phyloP scores from a whole-genome alignment of 2,888 invertebrate genomes.

The Caenorhabditis japonica region DNA sequence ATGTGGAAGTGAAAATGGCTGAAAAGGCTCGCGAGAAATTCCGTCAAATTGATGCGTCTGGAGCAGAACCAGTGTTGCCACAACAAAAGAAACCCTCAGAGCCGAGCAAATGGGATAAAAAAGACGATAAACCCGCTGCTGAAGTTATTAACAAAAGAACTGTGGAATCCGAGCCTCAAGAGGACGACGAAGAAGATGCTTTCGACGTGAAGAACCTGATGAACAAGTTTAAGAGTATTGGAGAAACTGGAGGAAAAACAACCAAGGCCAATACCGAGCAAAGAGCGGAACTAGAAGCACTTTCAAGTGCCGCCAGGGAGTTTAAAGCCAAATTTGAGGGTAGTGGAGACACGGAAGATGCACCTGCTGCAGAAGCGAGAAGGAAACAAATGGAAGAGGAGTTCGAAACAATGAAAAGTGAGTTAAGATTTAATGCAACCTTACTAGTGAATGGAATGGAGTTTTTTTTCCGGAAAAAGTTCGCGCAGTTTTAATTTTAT shows the following conservation, averaged over 20 bases:
- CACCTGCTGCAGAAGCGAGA: slow-evolving; percentile 77
- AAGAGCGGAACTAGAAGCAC: slow-evolving; percentile 60
- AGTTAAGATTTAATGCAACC: slow-evolving; percentile 26
- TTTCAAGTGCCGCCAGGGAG: slow-evolving; percentile 69
- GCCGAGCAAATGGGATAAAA: slow-evolving; percentile 75
- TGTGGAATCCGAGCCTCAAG: slow-evolving; percentile 52
- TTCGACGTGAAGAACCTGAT: slow-evolving; percentile 77
- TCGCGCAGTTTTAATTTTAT: too few species aligned
- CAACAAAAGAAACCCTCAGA: slow-evolving; percentile 58
- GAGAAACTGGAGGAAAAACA: slow-evolving; percentile 48
- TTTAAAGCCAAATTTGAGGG: slow-evolving; percentile 77
- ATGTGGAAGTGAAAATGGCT: slow-evolving; percentile 80
- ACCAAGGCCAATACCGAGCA: slow-evolving; percentile 58
- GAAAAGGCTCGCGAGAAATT: slow-evolving; percentile 90
- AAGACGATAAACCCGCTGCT: slow-evolving; percentile 65
- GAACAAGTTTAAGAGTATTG: slow-evolving; percentile 77
- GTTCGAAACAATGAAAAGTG: slow-evolving; percentile 75
- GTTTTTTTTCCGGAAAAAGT: too few species aligned
- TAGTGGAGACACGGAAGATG: slow-evolving; percentile 76
- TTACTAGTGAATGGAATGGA: too few species aligned
- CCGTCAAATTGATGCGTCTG: slow-evolving; percentile 87
- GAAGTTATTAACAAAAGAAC: slow-evolving; percentile 74
- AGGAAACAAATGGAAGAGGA: slow-evolving; percentile 78
- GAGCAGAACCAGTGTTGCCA: slow-evolving; percentile 56
- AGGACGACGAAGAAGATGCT: slow-evolving; percentile 68